These are phyloP conservation scores for Autographa pulchrina DNA, from an alignment of 2,888 invertebrate genomes.

Conservation along the genomic window DNA sequence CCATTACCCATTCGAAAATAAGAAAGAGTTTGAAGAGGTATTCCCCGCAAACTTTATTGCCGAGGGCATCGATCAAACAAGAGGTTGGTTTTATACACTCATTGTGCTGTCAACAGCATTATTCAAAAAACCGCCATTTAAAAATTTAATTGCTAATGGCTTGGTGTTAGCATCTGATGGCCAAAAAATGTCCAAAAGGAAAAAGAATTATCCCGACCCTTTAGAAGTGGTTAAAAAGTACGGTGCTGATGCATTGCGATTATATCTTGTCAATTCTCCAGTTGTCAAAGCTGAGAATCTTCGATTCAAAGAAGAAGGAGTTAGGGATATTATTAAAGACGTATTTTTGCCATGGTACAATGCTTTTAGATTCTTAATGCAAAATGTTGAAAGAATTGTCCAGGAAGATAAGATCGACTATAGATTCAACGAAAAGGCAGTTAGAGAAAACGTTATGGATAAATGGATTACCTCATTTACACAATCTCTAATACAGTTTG, in stretches of 20 bases:
- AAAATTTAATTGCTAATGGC: slow-evolving; percentile 99
- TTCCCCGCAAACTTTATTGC: slow-evolving; percentile 99
- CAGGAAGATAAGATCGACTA: slow-evolving; percentile 91
- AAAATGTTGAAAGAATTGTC: slow-evolving; percentile 96
- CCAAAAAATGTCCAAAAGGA: slow-evolving; percentile 99
- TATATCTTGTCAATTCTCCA: slow-evolving; percentile 99
- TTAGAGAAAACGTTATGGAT: slow-evolving; percentile 96
- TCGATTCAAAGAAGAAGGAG: slow-evolving; percentile 99
- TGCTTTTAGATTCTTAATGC: slow-evolving; percentile 97
- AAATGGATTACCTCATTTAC: slow-evolving; percentile 99
- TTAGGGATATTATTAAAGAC: slow-evolving; percentile 98
- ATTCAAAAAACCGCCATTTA: slow-evolving; percentile 98
- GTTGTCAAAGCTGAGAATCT: slow-evolving; percentile 99
- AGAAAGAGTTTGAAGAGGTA: slow-evolving; percentile 95
- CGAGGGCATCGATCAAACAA: slow-evolving; percentile 99
- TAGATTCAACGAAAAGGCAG: slow-evolving; percentile 87
- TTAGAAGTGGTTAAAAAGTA: slow-evolving; percentile 96
- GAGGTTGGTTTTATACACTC: slow-evolving; percentile 99
- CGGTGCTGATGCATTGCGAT: slow-evolving; percentile 98
- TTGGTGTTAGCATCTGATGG: slow-evolving; percentile 99
- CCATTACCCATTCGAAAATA: slow-evolving; percentile 98
- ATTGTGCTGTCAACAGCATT: slow-evolving; percentile 98
- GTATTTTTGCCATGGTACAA: slow-evolving; percentile 99
- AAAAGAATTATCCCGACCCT: slow-evolving; percentile 99
- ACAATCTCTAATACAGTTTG: slow-evolving; percentile 96